phyloP scores from a whole-genome alignment of 2,113 vertebrate species.

The Calonectris borealis region DNA sequence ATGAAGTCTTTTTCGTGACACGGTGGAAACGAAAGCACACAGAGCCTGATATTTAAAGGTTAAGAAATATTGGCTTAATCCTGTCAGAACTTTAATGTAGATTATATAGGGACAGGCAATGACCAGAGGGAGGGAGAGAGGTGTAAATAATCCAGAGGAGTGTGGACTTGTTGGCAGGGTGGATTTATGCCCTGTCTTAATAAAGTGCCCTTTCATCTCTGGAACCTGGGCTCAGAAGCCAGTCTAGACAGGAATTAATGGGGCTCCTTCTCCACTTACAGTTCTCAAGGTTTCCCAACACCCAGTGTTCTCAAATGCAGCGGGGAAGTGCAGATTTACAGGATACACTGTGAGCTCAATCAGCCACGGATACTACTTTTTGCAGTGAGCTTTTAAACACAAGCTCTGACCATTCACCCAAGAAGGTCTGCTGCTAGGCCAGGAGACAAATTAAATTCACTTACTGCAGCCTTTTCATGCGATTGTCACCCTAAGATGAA shows the following conservation, averaged over 20 bases:
- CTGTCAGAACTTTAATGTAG: slow-evolving; percentile 45
- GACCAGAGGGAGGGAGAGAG: slow-evolving; percentile 44
- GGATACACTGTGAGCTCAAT: background rate
- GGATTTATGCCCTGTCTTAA: slow-evolving; percentile 67
- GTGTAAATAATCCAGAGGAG: slow-evolving; percentile 61
- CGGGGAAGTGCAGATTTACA: background rate
- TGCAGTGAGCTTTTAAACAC: background rate
- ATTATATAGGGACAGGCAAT: slow-evolving; percentile 21
- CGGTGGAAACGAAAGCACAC: background rate
- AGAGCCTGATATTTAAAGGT: background rate
- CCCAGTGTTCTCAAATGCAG: background rate
- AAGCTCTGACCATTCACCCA: background rate
- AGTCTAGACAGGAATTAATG: slow-evolving; percentile 73
- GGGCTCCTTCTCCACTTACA: slow-evolving; percentile 51
- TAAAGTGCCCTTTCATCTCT: slow-evolving; percentile 71
- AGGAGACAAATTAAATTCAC: slow-evolving; percentile 33
- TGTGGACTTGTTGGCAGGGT: slow-evolving; percentile 59
- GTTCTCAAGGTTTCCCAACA: slow-evolving; percentile 35
- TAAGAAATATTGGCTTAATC: slow-evolving; percentile 1
- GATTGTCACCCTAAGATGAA: background rate
- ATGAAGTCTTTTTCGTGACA: background rate
- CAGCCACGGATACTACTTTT: background rate
- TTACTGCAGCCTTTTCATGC: background rate
- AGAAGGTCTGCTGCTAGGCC: background rate
- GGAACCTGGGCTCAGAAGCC: slow-evolving; percentile 57